Conservation (phyloP, 2,888 invertebrate species). For the Cephus rjabovi region DNA sequence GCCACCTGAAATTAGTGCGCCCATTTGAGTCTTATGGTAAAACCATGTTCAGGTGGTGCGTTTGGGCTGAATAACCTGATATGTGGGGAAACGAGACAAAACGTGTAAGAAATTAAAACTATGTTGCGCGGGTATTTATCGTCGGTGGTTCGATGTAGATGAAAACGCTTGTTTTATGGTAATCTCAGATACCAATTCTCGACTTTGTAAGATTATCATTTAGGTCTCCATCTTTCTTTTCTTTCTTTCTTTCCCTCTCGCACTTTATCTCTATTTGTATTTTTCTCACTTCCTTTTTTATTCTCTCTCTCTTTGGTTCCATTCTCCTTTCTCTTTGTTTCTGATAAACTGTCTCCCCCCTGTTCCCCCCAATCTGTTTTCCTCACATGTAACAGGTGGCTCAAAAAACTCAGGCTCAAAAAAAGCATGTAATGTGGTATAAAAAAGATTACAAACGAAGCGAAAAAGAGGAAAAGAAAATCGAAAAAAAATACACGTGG, state of each 20-base stretch:
- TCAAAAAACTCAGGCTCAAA: slow-evolving; percentile 8
- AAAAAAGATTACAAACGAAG: neutral
- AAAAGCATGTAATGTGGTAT: neutral
- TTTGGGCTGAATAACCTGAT: no score
- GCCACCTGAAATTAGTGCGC: no score
- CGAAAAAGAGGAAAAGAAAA: slow-evolving; percentile 7
- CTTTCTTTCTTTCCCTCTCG: slow-evolving; percentile 9
- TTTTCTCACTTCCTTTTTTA: slow-evolving; percentile 12
- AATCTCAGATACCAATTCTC: slow-evolving; percentile 6
- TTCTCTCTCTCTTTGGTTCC: slow-evolving; percentile 2
- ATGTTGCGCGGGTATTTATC: slow-evolving; percentile 40
- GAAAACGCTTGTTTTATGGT: neutral
- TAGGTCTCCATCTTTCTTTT: slow-evolving; percentile 6
- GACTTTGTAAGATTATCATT: slow-evolving; percentile 9
- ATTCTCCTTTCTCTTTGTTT: neutral
- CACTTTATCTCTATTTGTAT: slow-evolving; percentile 4
- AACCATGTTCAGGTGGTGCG: no score
- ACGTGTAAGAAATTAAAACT: slow-evolving; percentile 35
- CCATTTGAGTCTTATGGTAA: no score
- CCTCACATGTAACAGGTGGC: slow-evolving; percentile 3
- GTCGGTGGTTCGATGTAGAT: slow-evolving; percentile 42
- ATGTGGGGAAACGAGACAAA: slow-evolving; percentile 25
- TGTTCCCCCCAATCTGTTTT: neutral
- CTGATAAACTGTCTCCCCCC: neutral
- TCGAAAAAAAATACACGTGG: slow-evolving; percentile 14